Base-by-base conservation (phyloP, 2,113 vertebrate species). In the Cyphotilapia sp. region DNA sequence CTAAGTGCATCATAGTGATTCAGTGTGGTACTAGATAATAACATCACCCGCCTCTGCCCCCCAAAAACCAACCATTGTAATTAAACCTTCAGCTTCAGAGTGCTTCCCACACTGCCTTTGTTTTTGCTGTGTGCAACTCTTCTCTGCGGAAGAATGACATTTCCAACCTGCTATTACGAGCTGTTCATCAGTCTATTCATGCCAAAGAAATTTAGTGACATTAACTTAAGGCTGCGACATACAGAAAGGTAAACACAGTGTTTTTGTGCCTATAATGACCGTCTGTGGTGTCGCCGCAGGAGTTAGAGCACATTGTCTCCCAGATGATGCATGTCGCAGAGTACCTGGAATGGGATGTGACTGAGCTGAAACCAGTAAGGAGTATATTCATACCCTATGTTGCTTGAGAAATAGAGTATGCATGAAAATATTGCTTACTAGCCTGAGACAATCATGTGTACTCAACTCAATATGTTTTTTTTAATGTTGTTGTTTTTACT, bases 271-370 rank as follows among this genome's bases (percentile, higher is more conserved):
- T 69, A 85, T 98, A 97, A 97, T 92, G 97, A 90, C 53, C 5
- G 61, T 94, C 83, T 90, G 84, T 83, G 82, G n/a, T 86, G 56
- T 90, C 82, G 19, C 78, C 5, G 49, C 94, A 98, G 98, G 98
- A 98, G 93, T 95, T 99, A 93, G 98, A 99, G 89, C 97, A 96
- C 14, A 99, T 99, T 88, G 98, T 99, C 95, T 98, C 95, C 92
- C 98, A 99, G 95, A 99, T 99, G 98, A 97, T 99, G 89, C 98
- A 99, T 1, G 97, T 99, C 8, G 98, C 98, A 0, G 98, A 98
- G 94, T 99, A 99, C 95, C 97, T 99, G 95, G 97, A 99, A 78
- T 99, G 98, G 98, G 98, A 99, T 83, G 96, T 98, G 92, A 99
- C 98, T 2, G 98, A 99, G 89, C 97, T 99, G 31, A 97, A 97